A percentile compares a stretch with the other conserved stretches of the same genome.
Evolutionary conservation across 2,113 vertebrate species (phyloP).

Genomic region (Scopus umbretta): DNA sequence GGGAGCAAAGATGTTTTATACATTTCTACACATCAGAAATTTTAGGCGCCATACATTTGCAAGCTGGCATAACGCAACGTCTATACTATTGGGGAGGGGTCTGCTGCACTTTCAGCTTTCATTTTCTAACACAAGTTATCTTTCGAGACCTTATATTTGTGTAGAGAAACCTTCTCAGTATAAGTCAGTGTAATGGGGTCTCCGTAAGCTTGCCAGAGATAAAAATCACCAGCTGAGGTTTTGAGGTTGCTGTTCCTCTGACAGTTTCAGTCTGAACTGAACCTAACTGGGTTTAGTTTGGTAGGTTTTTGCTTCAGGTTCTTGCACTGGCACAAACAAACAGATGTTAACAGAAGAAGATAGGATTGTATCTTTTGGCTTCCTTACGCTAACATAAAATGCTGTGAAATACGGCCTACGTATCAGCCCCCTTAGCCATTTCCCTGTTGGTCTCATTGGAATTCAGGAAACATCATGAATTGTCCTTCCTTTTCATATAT

Average conservation of each 20-base stretch:
- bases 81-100: background rate
- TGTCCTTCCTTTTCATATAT: background rate
- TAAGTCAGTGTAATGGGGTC: background rate
- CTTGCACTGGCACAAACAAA: background rate
- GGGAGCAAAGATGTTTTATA: background rate
- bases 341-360: background rate
- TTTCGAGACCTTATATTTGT: background rate
- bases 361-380: background rate
- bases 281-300: background rate
- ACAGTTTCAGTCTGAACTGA: background rate
- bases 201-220: background rate
- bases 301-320: background rate
- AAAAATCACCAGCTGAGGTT: background rate
- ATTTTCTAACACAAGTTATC: background rate
- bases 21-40: background rate
- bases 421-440: background rate
- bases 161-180: background rate
- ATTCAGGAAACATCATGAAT: background rate
- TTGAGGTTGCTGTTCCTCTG: background rate
- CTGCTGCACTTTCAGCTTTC: background rate
- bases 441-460: background rate
- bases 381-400: background rate
- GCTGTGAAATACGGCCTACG: background rate
- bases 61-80: background rate
- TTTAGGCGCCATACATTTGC: background rate